Percentiles rank a stretch among this genome's conserved stretches.
Evolutionary conservation across 2,888 invertebrate species (phyloP).

Genomic region (Lasioglossum pauxillum): DNA sequence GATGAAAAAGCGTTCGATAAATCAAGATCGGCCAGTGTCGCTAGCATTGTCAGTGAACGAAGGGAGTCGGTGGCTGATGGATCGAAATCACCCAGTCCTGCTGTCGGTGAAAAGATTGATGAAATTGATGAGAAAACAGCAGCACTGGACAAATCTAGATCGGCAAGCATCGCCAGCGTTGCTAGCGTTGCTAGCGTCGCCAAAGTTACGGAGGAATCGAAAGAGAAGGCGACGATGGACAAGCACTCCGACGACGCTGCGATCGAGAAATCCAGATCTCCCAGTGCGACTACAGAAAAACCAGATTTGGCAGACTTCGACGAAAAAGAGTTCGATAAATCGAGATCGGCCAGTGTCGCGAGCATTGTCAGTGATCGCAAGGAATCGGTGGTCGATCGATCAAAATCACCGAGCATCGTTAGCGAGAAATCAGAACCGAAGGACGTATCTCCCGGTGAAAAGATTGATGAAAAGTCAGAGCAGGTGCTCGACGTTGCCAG

Average conservation of each 20-base stretch:
- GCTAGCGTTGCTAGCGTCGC: background rate
- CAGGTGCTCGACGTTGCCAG: background rate
- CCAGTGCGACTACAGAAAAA: slow-evolving; percentile 52
- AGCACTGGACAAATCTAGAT: slow-evolving; percentile 19
- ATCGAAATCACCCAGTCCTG: slow-evolving; percentile 57
- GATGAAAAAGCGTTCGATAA: slow-evolving; percentile 3
- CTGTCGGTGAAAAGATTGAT: background rate
- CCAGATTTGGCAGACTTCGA: background rate
- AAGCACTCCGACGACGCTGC: background rate
- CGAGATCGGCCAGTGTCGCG: slow-evolving; percentile 57
- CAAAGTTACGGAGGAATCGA: background rate
- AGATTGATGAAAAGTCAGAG: background rate
- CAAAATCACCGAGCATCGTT: slow-evolving; percentile 35
- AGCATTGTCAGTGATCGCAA: slow-evolving; percentile 13
- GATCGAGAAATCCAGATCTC: slow-evolving; percentile 39
- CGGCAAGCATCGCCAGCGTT: background rate
- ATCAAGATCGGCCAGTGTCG: slow-evolving; percentile 57
- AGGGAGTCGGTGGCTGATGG: too few species aligned
- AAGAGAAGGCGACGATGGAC: background rate
- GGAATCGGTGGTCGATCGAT: slow-evolving; percentile 9
- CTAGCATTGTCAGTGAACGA: too few species aligned
- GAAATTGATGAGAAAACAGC: slow-evolving; percentile 15
- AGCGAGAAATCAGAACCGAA: slow-evolving; percentile 6
- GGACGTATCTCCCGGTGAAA: background rate
- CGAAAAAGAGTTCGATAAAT: slow-evolving; percentile 34